A percentile compares a stretch with the other conserved stretches of the same genome.
These are phyloP conservation scores for Tauraco hartlaubi DNA, from an alignment of 2,797 vertebrate species.

Conservation along the genomic window DNA sequence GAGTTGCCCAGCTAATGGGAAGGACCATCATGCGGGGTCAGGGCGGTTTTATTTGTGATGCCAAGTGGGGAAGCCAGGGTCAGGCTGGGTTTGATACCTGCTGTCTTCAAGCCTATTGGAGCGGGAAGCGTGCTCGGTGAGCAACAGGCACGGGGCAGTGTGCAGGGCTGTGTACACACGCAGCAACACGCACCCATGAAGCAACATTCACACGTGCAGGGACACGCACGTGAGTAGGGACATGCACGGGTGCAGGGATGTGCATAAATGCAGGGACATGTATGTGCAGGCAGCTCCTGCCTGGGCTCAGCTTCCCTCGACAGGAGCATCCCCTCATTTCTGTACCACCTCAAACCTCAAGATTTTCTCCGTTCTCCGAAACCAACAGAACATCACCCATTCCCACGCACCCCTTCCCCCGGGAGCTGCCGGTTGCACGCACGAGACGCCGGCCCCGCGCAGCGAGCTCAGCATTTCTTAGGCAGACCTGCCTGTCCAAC, in stretches of 20 bases:
- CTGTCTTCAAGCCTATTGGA: background rate
- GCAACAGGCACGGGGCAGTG: background rate
- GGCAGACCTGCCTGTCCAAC: fast-evolving
- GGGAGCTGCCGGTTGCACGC: background rate
- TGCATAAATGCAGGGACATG: background rate
- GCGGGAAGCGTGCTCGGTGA: fast-evolving
- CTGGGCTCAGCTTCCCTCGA: background rate
- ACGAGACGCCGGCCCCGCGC: fast-evolving
- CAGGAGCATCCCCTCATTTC: background rate
- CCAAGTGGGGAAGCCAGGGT: background rate
- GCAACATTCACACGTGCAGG: too few relatives aligned
- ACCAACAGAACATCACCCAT: background rate
- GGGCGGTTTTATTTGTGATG: background rate
- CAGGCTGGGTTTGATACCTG: background rate
- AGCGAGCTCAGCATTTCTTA: background rate
- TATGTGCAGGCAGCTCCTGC: background rate
- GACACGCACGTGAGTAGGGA: too few relatives aligned
- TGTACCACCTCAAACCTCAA: background rate
- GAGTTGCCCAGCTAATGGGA: background rate
- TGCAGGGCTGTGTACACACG: background rate
- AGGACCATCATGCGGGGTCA: background rate
- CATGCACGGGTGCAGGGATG: too few relatives aligned
- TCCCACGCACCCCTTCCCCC: background rate
- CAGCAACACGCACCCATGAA: too few relatives aligned
- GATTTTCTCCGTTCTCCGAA: background rate